Conservation (phyloP, 2,113 vertebrate genomes). For the Mustela nigripes region DNA sequence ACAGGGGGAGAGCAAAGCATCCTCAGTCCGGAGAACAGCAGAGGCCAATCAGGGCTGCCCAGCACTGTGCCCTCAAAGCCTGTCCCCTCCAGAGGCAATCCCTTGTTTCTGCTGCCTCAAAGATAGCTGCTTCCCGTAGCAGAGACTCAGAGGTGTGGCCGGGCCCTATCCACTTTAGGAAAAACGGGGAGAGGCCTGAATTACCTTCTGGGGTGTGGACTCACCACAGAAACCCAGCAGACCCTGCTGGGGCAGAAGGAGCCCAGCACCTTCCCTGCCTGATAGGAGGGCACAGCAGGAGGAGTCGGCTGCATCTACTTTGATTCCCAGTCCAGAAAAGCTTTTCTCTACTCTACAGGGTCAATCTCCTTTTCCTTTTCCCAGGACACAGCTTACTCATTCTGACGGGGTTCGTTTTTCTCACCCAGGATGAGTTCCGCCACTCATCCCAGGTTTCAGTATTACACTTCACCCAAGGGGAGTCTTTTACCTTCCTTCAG, state of each 20-base stretch:
- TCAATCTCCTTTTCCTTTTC: neutral
- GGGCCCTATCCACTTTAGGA: neutral
- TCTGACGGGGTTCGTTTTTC: neutral
- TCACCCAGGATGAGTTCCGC: neutral
- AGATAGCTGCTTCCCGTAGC: neutral
- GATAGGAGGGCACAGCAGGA: neutral
- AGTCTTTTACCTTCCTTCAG: neutral
- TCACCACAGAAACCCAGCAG: neutral
- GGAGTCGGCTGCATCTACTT: neutral
- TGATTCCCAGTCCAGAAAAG: neutral
- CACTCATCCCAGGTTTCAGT: neutral
- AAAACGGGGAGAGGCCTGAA: neutral
- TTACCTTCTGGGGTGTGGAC: neutral
- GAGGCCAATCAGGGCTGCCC: neutral
- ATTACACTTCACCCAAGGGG: neutral
- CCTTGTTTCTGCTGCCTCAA: neutral
- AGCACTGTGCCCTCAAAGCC: neutral
- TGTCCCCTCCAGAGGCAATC: neutral
- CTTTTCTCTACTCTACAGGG: neutral
- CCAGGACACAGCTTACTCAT: conserved; percentile 18
- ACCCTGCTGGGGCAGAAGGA: neutral
- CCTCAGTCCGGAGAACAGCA: neutral
- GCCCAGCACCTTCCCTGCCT: neutral
- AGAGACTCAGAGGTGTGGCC: neutral
- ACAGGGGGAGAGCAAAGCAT: neutral